These are phyloP conservation scores for Amphimedon queenslandica DNA, from an alignment of 37 sponge, comb jelly and placozoan species.

Conservation along the genomic window DNA sequence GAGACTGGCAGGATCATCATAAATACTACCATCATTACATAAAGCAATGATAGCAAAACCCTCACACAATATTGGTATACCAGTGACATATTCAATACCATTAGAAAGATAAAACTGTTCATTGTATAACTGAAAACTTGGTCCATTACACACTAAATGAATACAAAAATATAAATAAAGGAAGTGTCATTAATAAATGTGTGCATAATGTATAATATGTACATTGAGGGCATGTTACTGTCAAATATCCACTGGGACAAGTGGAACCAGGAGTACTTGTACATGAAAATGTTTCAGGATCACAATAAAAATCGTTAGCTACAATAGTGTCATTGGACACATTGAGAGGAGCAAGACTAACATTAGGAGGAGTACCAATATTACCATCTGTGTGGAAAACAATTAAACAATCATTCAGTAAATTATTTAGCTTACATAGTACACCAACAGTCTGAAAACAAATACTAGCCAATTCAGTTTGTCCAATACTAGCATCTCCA, in stretches of 20 bases:
- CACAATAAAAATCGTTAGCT: background rate
- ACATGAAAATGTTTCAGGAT: background rate
- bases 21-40: background rate
- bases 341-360: background rate
- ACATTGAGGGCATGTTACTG: background rate
- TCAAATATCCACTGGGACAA: background rate
- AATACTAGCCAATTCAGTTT: background rate
- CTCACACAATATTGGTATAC: background rate
- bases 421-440: too few species aligned
- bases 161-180: too few species aligned
- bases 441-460: background rate
- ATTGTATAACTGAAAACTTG: too few species aligned
- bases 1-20: background rate
- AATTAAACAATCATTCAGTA: too few species aligned
- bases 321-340: background rate
- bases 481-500: background rate
- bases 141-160: too few species aligned
- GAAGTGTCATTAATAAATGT: too few species aligned
- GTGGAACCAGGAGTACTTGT: background rate
- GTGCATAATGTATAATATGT: background rate
- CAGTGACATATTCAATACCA: background rate
- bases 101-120: too few species aligned
- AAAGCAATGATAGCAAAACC: background rate
- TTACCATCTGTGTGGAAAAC: background rate
- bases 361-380: background rate